Conservation (phyloP, 1,140 invertebrate genomes). For the Drosophila teissieri region DNA sequence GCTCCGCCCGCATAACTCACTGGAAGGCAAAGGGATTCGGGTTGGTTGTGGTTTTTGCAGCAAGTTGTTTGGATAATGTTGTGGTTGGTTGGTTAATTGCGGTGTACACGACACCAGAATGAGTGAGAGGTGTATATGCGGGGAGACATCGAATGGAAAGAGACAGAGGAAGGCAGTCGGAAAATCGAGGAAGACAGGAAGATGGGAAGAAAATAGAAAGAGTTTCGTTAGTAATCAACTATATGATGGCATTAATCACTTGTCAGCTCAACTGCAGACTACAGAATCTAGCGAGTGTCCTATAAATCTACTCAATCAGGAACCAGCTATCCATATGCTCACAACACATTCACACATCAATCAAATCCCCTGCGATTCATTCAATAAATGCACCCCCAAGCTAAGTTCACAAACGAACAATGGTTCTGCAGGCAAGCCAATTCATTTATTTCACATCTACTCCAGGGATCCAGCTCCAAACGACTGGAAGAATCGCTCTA, state of each 20-base stretch:
- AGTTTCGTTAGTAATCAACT: conserved; percentile 9
- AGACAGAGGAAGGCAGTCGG: conserved; percentile 1
- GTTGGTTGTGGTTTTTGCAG: conserved; percentile 16
- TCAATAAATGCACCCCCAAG: too few species aligned
- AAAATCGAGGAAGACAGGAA: conserved; percentile 1
- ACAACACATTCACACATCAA: neutral
- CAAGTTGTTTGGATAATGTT: conserved; percentile 4
- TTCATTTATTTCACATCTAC: neutral
- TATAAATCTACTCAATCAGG: neutral
- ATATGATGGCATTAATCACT: neutral
- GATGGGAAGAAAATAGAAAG: conserved; percentile 6
- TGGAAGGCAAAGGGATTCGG: conserved; percentile 43
- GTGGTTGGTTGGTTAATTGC: neutral
- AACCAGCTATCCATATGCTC: neutral
- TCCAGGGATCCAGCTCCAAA: neutral
- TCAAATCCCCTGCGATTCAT: neutral
- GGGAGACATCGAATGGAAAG: conserved; percentile 14
- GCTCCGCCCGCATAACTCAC: conserved; percentile 59
- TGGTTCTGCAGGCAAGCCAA: neutral
- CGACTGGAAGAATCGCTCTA: neutral
- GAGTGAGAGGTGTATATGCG: conserved; percentile 3
- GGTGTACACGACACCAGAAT: neutral
- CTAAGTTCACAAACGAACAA: neutral
- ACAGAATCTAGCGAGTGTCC: neutral
- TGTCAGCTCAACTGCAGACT: neutral